Evolutionary conservation across 1,140 invertebrate genomes (phyloP), one percentile per base, ranked within the genome.

Genomic region (Planococcus citri): DNA sequence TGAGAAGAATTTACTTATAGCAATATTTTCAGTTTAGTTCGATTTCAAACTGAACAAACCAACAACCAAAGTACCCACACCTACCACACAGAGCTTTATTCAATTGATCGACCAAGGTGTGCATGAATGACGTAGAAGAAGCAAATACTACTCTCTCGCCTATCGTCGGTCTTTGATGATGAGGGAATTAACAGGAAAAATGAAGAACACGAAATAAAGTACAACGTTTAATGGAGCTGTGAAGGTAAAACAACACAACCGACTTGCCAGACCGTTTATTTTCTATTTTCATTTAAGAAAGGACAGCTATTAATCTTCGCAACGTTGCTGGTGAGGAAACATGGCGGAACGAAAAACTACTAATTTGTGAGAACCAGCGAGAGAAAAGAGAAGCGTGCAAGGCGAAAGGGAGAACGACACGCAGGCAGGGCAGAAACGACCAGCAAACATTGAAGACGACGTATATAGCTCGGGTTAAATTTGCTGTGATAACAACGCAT

Each of bases 281-380:
- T 64, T 64, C 60, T 64, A 64, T 64, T 64, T 64, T 64, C 60
- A 64, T 64, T 64, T 25, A 25, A 64, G 60, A 64, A 64, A 64
- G 60, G 60, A 64, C 60, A 64, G 25, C 60, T 64, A 64, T 64
- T 64, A 64, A 64, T 64, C 60, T 64, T 64, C 41, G 41, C 25
- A 64, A 64, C 60, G 60, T 64, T 25, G 25, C 9, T 4, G 10
- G 25, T 21, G 25, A 64, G 10, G 20, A 25, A 64, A 64, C 22
- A 17, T 17, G 60, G 20, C 21, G 60, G 10, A 24, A 64, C 25
- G 60, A 27, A 64, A 64, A 64, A 64, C 60, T 64, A 27, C 60
- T 64, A 64, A 64, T 64, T 64, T 64, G 14, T 24, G 60, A 21
- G 60, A 58, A 20, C 41, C n/a, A n/a, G n/a, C n/a, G n/a, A n/a